These are phyloP conservation scores for Bedellia somnulentella DNA, from an alignment of 2,888 invertebrate species.

Conservation along the genomic window DNA sequence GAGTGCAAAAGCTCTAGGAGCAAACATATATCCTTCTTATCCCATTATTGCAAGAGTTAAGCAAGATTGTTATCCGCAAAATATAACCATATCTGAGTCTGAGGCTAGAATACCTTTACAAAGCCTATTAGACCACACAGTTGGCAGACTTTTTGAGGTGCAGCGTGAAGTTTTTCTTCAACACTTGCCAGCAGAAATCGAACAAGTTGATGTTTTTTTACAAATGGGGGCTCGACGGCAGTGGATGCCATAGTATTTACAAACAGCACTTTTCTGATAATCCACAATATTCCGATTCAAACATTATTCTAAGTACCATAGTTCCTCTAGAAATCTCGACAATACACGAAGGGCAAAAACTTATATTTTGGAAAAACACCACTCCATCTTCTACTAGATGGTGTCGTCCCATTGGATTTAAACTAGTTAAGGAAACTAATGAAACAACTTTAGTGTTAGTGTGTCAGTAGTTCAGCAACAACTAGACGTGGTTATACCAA, in stretches of 20 bases:
- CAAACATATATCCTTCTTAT: neutral
- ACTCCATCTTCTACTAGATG: neutral
- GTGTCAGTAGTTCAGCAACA: slow-evolving; percentile 3
- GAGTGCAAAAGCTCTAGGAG: neutral
- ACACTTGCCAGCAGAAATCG: neutral
- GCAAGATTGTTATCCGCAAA: neutral
- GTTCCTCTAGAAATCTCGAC: slow-evolving; percentile 1
- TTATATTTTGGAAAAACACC: neutral
- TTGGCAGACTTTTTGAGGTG: neutral
- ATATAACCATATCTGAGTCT: neutral
- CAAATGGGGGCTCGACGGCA: neutral
- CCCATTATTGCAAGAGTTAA: neutral
- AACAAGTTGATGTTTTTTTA: neutral
- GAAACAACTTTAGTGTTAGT: slow-evolving; percentile 6
- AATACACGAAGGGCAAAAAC: neutral
- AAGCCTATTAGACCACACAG: neutral
- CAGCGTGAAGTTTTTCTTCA: neutral
- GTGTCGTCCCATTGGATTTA: slow-evolving; percentile 5
- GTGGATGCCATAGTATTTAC: slow-evolving; percentile 6
- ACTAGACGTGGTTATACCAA: slow-evolving; percentile 2
- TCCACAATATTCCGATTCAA: neutral
- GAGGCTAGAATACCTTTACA: neutral
- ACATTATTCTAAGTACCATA: neutral
- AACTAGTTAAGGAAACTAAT: slow-evolving; percentile 5
- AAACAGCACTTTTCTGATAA: neutral